phyloP scores from a whole-genome alignment of 2,797 vertebrate species.

The Peromyscus nudipes region DNA sequence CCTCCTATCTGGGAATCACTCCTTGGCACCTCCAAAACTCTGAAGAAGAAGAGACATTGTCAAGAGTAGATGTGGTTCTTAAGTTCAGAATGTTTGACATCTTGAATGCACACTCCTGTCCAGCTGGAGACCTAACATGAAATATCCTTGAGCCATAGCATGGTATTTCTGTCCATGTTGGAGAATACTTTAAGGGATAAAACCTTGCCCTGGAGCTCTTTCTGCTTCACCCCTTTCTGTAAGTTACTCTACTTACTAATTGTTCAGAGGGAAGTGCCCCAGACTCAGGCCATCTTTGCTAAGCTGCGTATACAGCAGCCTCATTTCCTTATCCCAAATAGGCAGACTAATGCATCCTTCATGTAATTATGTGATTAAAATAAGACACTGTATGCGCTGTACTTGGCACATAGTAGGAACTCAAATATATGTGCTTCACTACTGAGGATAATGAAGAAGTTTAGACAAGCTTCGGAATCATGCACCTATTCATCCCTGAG shows the following conservation, averaged over 20 bases:
- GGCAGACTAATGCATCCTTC: too few relatives aligned
- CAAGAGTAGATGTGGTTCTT: background rate
- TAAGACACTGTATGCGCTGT: background rate
- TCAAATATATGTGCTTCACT: background rate
- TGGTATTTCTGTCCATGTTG: background rate
- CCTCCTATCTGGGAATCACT: background rate
- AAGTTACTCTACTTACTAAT: background rate
- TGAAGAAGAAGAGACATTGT: background rate
- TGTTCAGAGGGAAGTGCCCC: background rate
- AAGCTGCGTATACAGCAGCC: background rate
- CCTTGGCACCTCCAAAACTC: background rate
- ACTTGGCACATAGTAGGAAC: background rate
- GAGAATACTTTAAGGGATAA: background rate
- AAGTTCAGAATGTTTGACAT: background rate
- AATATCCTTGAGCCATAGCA: background rate
- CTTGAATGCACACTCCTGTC: background rate
- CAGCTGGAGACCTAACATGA: background rate
- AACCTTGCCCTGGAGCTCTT: background rate
- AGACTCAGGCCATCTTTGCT: background rate
- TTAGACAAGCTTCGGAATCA: background rate
- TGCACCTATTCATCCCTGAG: background rate
- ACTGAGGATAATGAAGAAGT: background rate
- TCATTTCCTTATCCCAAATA: conserved; percentile 14
- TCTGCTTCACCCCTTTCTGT: background rate
- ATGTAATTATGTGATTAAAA: background rate